These are phyloP conservation scores for Drosophila rellima DNA, from an alignment of 2,888 invertebrate species.

Conservation along the genomic window DNA sequence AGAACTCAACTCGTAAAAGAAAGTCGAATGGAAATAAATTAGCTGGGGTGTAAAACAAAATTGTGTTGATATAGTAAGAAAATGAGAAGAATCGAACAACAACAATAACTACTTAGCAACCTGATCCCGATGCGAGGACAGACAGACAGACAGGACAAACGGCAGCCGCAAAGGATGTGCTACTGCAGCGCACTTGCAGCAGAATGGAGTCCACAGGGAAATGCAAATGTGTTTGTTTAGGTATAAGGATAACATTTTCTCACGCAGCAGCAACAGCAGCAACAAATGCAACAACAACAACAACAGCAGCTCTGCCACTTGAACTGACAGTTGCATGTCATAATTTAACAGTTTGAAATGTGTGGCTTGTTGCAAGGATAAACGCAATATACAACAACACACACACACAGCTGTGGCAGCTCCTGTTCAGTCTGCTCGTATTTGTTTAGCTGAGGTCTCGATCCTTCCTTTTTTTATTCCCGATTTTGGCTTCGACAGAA, in stretches of 20 bases:
- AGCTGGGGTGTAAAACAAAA: conserved; percentile 50
- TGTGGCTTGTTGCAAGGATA: conserved; percentile 67
- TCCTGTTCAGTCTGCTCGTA: conserved; percentile 43
- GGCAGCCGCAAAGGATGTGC: conserved; percentile 52
- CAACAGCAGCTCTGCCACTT: conserved; percentile 52
- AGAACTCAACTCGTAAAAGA: conserved; percentile 28
- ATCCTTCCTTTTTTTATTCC: conserved; percentile 13
- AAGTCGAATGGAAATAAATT: conserved; percentile 68
- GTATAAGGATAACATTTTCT: conserved; percentile 76
- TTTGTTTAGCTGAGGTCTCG: conserved; percentile 70
- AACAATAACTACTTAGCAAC: conserved; percentile 61
- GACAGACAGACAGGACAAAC: conserved; percentile 20
- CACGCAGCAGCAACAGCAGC: conserved; percentile 51
- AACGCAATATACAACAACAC: conserved; percentile 18
- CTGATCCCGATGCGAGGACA: conserved; percentile 49
- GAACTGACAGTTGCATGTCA: conserved; percentile 79
- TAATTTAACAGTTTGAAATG: conserved; percentile 75
- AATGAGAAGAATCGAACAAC: conserved; percentile 8
- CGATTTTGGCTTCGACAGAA: conserved; percentile 18
- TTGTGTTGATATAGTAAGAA: background rate
- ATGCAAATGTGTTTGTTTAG: conserved; percentile 68
- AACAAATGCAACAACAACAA: conserved; percentile 14
- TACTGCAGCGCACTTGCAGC: conserved; percentile 56
- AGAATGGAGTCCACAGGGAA: conserved; percentile 1
- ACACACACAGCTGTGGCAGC: conserved; percentile 36